Evolutionary conservation across 2,888 invertebrate genomes (phyloP).

Genomic region (Esperia sulphurella): DNA sequence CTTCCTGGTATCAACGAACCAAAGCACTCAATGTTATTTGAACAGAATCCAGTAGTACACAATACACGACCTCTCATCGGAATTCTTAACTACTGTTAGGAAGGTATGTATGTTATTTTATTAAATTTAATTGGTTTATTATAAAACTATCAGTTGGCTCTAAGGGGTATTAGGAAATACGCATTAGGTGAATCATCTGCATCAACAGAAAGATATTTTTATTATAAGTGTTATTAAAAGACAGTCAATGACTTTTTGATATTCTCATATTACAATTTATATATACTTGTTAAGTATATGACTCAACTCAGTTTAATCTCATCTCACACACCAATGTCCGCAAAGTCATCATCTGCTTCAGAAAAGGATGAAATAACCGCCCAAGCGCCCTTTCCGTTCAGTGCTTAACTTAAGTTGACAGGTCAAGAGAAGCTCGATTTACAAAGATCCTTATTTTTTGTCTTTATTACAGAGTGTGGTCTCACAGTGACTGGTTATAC

Average conservation of each 20-base stretch:
- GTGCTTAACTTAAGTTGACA: background rate
- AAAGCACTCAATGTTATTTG: conserved; percentile 38
- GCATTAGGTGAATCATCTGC: background rate
- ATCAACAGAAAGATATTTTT: background rate
- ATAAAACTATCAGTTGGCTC: conserved; percentile 7
- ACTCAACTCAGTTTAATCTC: no score
- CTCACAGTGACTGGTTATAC: no score
- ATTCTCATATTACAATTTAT: no score
- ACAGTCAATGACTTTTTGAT: no score
- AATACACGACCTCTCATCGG: conserved; percentile 48
- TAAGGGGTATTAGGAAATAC: background rate
- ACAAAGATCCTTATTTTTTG: no score
- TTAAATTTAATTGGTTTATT: conserved; percentile 42
- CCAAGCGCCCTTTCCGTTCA: no score
- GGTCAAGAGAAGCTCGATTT: background rate
- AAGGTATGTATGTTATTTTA: conserved; percentile 24
- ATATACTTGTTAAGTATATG: no score
- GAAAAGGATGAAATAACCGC: no score
- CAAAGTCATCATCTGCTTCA: no score
- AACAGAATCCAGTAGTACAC: conserved; percentile 33
- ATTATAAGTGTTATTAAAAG: no score
- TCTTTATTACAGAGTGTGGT: no score
- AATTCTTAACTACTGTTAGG: conserved; percentile 34
- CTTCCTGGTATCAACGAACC: conserved; percentile 25
- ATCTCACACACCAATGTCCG: no score